phyloP scores from a whole-genome alignment of 2,888 invertebrate genomes.

The Lithophane ornitopus region DNA sequence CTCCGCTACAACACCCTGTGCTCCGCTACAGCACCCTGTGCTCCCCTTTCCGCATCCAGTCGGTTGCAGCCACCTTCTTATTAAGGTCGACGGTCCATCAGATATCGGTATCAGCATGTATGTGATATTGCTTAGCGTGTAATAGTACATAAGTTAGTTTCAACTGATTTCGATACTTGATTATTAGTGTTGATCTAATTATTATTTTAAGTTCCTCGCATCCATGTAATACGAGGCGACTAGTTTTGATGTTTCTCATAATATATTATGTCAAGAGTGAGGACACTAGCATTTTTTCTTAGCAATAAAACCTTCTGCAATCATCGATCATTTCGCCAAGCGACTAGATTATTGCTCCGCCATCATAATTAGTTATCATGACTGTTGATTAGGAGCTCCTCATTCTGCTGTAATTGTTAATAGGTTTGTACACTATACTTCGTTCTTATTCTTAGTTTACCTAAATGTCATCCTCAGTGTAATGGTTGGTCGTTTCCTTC shows the following conservation, averaged over 20 bases:
- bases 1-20: too few species aligned
- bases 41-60: too few species aligned
- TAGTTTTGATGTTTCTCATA: background rate
- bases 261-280: background rate
- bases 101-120: too few species aligned
- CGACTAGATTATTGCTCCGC: background rate
- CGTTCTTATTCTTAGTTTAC: conserved; percentile 5
- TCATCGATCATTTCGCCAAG: background rate
- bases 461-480: conserved; percentile 42
- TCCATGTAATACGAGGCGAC: background rate
- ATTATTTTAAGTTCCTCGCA: too few species aligned
- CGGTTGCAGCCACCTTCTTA: too few species aligned
- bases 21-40: too few species aligned
- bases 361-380: background rate
- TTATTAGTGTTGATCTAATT: too few species aligned
- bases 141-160: too few species aligned
- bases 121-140: too few species aligned
- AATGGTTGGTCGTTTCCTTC: conserved; percentile 48
- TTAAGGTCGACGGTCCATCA: too few species aligned
- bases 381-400: background rate
- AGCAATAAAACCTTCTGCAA: conserved; percentile 1
- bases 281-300: background rate
- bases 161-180: too few species aligned
- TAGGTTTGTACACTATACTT: conserved; percentile 1
- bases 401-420: conserved; percentile 12